phyloP scores from a whole-genome alignment of 2,113 vertebrate species.

The Ciconia stormi region DNA sequence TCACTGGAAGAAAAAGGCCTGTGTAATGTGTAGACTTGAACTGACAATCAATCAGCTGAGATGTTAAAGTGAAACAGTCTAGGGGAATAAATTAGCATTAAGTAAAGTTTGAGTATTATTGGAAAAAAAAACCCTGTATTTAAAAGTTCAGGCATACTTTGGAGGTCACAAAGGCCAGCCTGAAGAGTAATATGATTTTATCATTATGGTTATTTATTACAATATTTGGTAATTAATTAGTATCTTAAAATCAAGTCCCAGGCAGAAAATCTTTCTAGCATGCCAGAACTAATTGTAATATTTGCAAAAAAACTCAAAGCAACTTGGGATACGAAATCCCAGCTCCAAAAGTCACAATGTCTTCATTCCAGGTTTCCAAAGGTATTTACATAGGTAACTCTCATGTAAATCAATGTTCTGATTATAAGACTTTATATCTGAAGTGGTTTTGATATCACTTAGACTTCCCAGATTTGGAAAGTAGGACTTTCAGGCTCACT shows the following conservation, averaged over 20 bases:
- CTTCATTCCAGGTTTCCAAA: neutral
- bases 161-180: neutral
- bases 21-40: neutral
- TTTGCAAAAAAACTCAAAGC: neutral
- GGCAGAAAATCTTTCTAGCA: neutral
- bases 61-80: neutral
- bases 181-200: neutral
- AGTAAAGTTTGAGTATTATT: neutral
- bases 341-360: neutral
- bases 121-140: neutral
- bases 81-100: neutral
- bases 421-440: neutral
- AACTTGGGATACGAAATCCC: neutral
- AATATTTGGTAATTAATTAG: neutral
- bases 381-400: neutral
- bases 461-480: neutral
- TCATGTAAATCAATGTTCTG: neutral
- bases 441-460: neutral
- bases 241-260: neutral
- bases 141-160: neutral
- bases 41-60: constrained; percentile 13
- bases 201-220: neutral
- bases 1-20: neutral
- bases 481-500: neutral
- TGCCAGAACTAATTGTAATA: neutral